Evolutionary conservation across 2,888 invertebrate genomes (phyloP).

Genomic region (Apotomis betuletana): DNA sequence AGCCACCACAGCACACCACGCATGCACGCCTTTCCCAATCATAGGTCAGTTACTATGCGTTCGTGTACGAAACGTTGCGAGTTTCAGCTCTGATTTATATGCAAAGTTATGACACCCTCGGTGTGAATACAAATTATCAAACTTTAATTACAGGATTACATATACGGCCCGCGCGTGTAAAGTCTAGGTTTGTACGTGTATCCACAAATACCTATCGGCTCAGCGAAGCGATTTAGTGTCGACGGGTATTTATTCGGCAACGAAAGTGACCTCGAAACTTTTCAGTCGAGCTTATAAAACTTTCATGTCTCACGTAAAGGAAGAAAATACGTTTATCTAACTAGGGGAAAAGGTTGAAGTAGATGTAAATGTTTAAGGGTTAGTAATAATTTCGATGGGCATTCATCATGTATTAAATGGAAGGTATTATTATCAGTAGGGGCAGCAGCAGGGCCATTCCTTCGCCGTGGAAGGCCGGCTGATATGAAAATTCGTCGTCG

Average conservation of each 20-base stretch:
- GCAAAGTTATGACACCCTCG: conserved; percentile 18
- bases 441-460: conserved; percentile 66
- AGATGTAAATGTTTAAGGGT: conserved; percentile 25
- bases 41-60: conserved; percentile 72
- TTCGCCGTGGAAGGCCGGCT: conserved; percentile 72
- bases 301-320: conserved; percentile 41
- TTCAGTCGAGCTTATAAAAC: conserved; percentile 46
- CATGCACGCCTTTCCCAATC: conserved; percentile 65
- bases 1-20: conserved; percentile 59
- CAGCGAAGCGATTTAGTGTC: conserved; percentile 34
- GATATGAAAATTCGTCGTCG: conserved; percentile 82
- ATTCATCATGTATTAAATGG: conserved; percentile 66
- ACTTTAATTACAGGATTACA: conserved; percentile 17
- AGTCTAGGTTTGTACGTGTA: neutral
- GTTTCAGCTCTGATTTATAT: conserved; percentile 28
- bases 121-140: conserved; percentile 28
- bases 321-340: conserved; percentile 17
- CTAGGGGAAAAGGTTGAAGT: conserved; percentile 17
- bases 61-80: conserved; percentile 38
- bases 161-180: conserved; percentile 1
- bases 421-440: conserved; percentile 69
- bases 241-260: conserved; percentile 40
- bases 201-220: conserved; percentile 17
- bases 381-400: conserved; percentile 45
- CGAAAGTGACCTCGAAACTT: conserved; percentile 47